Base-by-base conservation (phyloP, 1,140 invertebrate species). In the Pseudomyrmex dendroicus region DNA sequence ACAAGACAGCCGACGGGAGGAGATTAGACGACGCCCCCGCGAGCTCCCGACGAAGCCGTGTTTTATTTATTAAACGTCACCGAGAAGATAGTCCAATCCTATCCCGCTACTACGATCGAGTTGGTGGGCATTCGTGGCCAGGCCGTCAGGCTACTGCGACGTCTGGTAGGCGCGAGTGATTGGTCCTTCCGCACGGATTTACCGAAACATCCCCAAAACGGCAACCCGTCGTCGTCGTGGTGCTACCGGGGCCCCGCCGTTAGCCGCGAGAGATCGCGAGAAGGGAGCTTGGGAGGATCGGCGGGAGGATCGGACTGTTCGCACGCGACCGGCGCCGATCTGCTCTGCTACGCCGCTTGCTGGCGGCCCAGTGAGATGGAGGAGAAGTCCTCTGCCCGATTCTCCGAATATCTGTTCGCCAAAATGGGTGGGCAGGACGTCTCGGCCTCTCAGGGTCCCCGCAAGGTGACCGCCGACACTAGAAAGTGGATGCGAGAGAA, bases 341-440 rank as follows among this genome's bases (percentile, higher is more conserved):
- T 35, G 35, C 35, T 84, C 84, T 86, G 70, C 59, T 86, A 73
- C 88, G 82, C 86, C 84, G 84, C 83, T 88, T 90, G 74, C 66
- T 85, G 87, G 89, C 85, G 90, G 85, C 85, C 85, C 77, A 86
- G 89, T 91, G 91, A 93, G 89, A 94, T 94, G 94, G 94, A 94
- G 90, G 94, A 94, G 87, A 94, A 94, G 89, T 92, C 92, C 90
- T 94, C 93, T 90, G 93, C 93, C 80, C 91, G 91, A 84, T 96
- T 96, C 95, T 96, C 96, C 96, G 96, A 96, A 92, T 97, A 97
- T 93, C 94, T 97, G 91, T 97, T 97, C 93, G 96, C 96, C 92
- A 97, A 97, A 95, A 97, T 97, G 95, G 95, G 95, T 89, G 95
- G 95, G 90, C 94, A 95, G 89, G 95, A 95, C 83, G 93, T 94